Evolutionary conservation across 2,113 vertebrate species (phyloP), one percentile per base, ranked within the genome.

Genomic region (Microcebus jonahi): DNA sequence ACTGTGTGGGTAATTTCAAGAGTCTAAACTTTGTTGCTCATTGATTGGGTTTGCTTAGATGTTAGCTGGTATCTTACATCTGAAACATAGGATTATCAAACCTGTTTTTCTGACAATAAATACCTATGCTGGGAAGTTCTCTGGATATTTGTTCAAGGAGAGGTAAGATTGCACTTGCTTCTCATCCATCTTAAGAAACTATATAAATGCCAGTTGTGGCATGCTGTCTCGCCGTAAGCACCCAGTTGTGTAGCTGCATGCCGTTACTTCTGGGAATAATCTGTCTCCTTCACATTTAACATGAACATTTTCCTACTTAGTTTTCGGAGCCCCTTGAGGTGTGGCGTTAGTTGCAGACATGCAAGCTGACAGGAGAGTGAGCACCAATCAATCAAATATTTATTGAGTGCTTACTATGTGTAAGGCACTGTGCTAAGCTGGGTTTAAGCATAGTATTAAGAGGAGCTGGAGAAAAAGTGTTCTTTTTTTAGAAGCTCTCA

Each of bases 331-430:
- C 91, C 55, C 89, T 92, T 42, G 95, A 93, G 87, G 59, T 93
- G 13, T 77, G 39, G 57, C 91, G 79, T 95, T 71, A 70, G 79
- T 70, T 81, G 5, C 81, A 59, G 77, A 95, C 90, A 94, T 42
- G 8, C 59, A 96, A 96, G 57, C 88, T 90, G 80, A 85, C 93
- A 89, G 83, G 70, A 90, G 80, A 68, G 57, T 82, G 84, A 67
- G 9, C 70, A 93, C 94, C 89, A 96, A 90, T 92, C 90, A 97
- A 95, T 97, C 95, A 98, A 87, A 91, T 88, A 95, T 97, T 97
- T 98, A 98, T 96, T 97, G 97, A 93, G 96, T 97, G 95, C 95
- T 97, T 98, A 97, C 96, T 97, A 94, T 8, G 92, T 97, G 96
- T 87, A 95, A 98, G 96, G 96, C 80, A 97, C 92, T 81, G 94